Evolutionary conservation across 2,113 vertebrate genomes (phyloP).

Genomic region (Xenotilapia caudafasciata): DNA sequence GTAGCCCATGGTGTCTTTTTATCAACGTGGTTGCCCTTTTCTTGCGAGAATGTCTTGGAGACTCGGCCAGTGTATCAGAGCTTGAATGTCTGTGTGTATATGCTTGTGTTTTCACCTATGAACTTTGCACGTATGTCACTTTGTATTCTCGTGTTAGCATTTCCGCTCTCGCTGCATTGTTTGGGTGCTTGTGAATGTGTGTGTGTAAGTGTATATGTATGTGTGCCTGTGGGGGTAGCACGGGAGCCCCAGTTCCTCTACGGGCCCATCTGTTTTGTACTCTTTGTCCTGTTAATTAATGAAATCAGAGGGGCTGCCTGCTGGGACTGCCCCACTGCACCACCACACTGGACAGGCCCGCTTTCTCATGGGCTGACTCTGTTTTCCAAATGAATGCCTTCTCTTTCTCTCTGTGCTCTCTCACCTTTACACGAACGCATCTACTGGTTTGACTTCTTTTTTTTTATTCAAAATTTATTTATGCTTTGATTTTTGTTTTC

Average conservation of each 20-base stretch:
- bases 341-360: slow-evolving; percentile 59
- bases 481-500: slow-evolving; percentile 42
- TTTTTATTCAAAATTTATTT: neutral
- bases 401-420: slow-evolving; percentile 20
- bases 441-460: slow-evolving; percentile 3
- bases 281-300: slow-evolving; percentile 77
- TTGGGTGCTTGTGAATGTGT: neutral
- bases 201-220: neutral
- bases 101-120: neutral
- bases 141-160: neutral
- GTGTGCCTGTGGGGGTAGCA: slow-evolving; percentile 48
- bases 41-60: slow-evolving; percentile 16
- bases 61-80: neutral
- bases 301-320: slow-evolving; percentile 71
- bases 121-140: neutral
- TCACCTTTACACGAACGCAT: neutral
- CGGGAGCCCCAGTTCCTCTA: slow-evolving; percentile 59
- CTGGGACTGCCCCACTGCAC: slow-evolving; percentile 62
- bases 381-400: slow-evolving; percentile 60
- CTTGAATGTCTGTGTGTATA: neutral
- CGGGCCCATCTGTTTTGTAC: slow-evolving; percentile 73
- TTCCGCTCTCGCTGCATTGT: slow-evolving; percentile 7
- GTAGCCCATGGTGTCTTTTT: slow-evolving; percentile 1
- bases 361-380: slow-evolving; percentile 60
- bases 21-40: slow-evolving; percentile 35